Evolutionary conservation across 2,888 invertebrate species (phyloP), one percentile per base, ranked within the genome.

Genomic region (Alsophila aescularia): DNA sequence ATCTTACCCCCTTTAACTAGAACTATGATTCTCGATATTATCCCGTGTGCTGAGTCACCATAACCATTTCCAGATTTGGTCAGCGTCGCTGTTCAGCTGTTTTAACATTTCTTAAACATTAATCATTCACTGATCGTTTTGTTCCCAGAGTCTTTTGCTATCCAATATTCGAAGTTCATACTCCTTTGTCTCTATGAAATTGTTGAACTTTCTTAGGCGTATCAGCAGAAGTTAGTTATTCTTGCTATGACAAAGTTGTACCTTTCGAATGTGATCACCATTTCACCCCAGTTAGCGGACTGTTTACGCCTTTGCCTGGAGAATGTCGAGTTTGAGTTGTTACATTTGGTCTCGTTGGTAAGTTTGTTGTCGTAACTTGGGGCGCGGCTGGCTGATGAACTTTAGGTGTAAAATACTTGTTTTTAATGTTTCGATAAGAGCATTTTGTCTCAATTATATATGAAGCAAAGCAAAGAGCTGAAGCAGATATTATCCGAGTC

Each of bases 281-380:
- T 35, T 40, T 35, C 45, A 32, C 41, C 50, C 50, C 34, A 18
- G 41, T 14, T 12, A 8, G 45, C 27, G 18, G 44, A 41, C 36
- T 50, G 50, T 56, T 55, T 31, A 41, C 40, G 45, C 21, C n/a
- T 45, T 27, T 50, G 48, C 21, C 27, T 37, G 32, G 16, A 8
- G 34, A 43, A 47, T 24, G 40, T 35, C 50, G 55, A 50, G 50
- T 50, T 51, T 51, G 50, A 50, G 49, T 44, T 40, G 40, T 40
- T 45, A 40, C 55, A 51, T 45, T 56, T 36, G 45, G 36, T 36
- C 32, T 36, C 16, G 35, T 15, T 24, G 3, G 4, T 42, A 51
- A 51, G 41, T 51, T 51, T 51, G 50, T 51, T 56, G 32, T 29
- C 13, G 40, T 44, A 29, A 35, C 34, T 40, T 10, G 16, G 15